phyloP scores from a whole-genome alignment of 1,140 invertebrate genomes.

The Papilio helenus region DNA sequence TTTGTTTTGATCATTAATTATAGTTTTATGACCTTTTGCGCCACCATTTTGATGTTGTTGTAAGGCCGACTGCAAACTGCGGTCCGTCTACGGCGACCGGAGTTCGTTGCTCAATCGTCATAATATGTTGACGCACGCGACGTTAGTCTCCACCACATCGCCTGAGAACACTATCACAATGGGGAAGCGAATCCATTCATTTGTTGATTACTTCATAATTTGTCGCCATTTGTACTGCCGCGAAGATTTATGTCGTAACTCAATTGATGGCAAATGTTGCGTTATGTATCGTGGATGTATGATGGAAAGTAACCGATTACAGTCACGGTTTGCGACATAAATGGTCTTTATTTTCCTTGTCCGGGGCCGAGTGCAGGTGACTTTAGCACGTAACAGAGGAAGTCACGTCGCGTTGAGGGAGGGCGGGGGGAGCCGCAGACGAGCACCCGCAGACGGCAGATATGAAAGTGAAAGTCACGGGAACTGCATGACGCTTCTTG shows the following conservation, averaged over 20 bases:
- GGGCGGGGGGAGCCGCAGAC: neutral
- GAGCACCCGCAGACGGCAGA: neutral
- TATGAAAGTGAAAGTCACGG: constrained; percentile 18
- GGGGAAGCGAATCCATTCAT: constrained; percentile 2
- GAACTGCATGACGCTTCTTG: neutral
- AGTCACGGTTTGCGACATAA: neutral
- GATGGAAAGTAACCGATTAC: neutral
- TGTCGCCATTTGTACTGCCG: neutral
- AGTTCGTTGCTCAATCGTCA: no score
- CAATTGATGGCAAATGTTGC: neutral
- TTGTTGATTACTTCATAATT: neutral
- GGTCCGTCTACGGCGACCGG: neutral
- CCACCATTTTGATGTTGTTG: no score
- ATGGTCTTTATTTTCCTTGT: neutral
- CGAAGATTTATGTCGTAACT: neutral
- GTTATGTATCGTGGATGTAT: neutral
- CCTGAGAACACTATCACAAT: neutral
- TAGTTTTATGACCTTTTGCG: neutral
- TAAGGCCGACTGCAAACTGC: neutral
- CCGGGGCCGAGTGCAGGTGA: neutral
- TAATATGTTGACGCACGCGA: no score
- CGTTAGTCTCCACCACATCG: neutral
- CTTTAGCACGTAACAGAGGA: neutral
- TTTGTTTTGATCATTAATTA: neutral
- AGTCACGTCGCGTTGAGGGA: neutral